Evolutionary conservation across 2,888 invertebrate species (phyloP), one percentile per base, ranked within the genome.

Genomic region (Drosophila yooni): DNA sequence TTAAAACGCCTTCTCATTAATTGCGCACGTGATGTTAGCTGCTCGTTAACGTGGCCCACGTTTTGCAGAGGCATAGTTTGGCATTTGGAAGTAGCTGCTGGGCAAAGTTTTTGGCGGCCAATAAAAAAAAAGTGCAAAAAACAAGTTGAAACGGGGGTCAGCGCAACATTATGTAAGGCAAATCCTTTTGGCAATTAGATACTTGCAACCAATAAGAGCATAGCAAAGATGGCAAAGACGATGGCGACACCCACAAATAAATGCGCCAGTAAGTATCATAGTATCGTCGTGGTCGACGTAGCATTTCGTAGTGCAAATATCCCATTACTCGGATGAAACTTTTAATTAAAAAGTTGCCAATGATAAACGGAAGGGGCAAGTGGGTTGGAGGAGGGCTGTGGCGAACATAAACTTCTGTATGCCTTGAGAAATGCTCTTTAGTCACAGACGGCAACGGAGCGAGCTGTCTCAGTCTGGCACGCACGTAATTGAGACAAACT

Each of bases 281-380:
- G 62, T 65, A 79, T 73, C 74, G 80, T 75, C 70, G 79, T 84
- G 83, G 90, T 75, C 76, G 76, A 69, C 73, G 72, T 88, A 70
- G 89, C 90, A 83, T 88, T 77, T 88, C 80, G 75, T 74, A 83
- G 83, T 85, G 79, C 85, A 88, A 88, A 87, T 89, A 89, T 89
- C 88, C 81, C 88, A 90, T 90, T 89, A 90, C 91, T 81, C 76
- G 79, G 82, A 79, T 81, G 83, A 91, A 90, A 90, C 85, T 90
- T 90, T 90, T 90, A 90, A 90, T 90, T 90, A 90, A 91, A 89
- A 90, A 85, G 87, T 82, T 88, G 73, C 85, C 88, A 89, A 84
- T 87, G 88, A 85, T 88, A 85, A 84, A 83, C 82, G 52, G 50
- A 33, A 53, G 29, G 52, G 10, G 33, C n/a, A 25, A 18, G 5